Evolutionary conservation across 2,113 vertebrate species (phyloP), one percentile per base, ranked within the genome.

Genomic region (Notiomystis cincta): DNA sequence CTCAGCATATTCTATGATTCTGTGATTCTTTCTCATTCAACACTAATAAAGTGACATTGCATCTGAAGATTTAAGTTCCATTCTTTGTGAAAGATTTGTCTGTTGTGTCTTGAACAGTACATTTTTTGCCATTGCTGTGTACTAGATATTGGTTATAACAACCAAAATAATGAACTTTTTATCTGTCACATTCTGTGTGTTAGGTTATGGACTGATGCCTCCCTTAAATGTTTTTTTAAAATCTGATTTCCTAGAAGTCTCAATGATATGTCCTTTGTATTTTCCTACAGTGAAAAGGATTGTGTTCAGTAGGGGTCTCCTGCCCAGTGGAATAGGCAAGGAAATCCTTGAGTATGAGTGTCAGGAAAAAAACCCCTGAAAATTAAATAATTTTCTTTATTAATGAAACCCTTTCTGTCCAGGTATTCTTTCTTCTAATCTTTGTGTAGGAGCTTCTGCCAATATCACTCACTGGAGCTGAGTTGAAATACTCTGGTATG

Each of bases 61-160:
- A n/a, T 51, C 54, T 65, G 45, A 78, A 73, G 19, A 44, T 4
- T 38, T 30, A 64, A 72, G 33, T 89, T 77, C 24, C 25, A 4
- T 77, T 91, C 15, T 64, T 70, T 28, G 8, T 4, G 4, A 44
- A 83, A 65, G 27, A 24, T 42, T 8, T 1, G 22, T 57, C 15
- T 88, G 0, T 37, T 6, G 3, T 71, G 28, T 69, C 19, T 25
- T 2, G 0, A 15, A 8, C 64, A 21, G 23, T 56, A n/a, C 16
- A 42, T 62, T 69, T 83, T 72, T 81, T 89, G 38, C 20, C 35
- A 9, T 64, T 77, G 6, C 37, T 78, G 17, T 81, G 17, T 64
- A 27, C 11, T 48, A 25, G 28, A 10, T 15, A 2, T 76, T 45
- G 27, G 7, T 57, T 77, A 8, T 44, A 92, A 42, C 7, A 76